Conservation (phyloP, 2,888 invertebrate species). For the Syrphus vitripennis region DNA sequence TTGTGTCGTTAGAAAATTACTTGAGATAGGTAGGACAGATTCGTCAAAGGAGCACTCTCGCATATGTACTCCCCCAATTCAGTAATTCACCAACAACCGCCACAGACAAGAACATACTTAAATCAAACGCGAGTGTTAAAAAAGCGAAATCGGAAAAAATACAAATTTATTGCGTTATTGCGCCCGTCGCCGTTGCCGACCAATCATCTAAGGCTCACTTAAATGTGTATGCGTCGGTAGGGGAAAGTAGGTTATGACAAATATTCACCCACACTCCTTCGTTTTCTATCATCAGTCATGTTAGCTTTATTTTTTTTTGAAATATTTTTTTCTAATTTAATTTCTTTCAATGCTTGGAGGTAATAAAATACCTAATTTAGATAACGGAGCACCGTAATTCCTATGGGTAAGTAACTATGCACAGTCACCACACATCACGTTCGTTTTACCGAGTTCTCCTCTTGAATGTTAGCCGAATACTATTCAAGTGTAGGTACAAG, state of each 20-base stretch:
- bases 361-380: too few species aligned
- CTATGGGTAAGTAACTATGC: too few species aligned
- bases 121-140: constrained; percentile 43
- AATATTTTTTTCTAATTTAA: too few species aligned
- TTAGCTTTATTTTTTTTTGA: not conserved
- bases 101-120: constrained; percentile 11
- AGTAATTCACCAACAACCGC: not conserved
- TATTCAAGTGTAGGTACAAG: constrained; percentile 2
- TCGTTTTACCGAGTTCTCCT: constrained; percentile 10
- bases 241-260: constrained; percentile 24
- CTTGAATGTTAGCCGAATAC: constrained; percentile 47
- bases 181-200: constrained; percentile 51
- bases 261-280: constrained; percentile 16
- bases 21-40: not conserved
- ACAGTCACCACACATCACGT: not conserved
- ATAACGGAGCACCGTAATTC: too few species aligned
- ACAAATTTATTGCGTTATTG: constrained; percentile 41
- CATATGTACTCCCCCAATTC: not conserved
- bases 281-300: not conserved
- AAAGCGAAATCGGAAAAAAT: constrained; percentile 8
- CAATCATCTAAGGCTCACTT: constrained; percentile 59
- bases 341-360: too few species aligned
- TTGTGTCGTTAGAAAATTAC: not conserved
- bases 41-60: not conserved
- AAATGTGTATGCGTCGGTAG: constrained; percentile 30